phyloP scores from a whole-genome alignment of 1,140 invertebrate species.

The Caligus rogercresseyi region DNA sequence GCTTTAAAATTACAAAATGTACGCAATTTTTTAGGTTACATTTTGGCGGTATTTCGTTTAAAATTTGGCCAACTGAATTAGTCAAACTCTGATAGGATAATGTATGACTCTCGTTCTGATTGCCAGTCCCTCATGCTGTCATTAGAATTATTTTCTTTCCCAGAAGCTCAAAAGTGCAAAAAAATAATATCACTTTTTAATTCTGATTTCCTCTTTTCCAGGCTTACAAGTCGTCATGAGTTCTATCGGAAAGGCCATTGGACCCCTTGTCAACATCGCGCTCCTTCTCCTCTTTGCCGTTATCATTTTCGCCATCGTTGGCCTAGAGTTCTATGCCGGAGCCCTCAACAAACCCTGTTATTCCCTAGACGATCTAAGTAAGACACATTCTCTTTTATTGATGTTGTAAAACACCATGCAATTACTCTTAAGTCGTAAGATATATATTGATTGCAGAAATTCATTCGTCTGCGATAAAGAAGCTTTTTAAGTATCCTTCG shows the following conservation, averaged over 20 bases:
- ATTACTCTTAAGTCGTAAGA: background rate
- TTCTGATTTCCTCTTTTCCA: constrained; percentile 26
- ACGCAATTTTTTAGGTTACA: too few relatives aligned
- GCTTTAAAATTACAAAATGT: too few relatives aligned
- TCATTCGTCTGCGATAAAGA: too few relatives aligned
- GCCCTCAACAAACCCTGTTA: constrained; percentile 40
- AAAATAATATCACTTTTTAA: background rate
- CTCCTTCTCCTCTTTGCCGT: constrained; percentile 45
- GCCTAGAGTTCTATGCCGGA: constrained; percentile 43
- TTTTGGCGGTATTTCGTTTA: too few relatives aligned
- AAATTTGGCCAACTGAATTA: too few relatives aligned
- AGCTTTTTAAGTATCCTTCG: too few relatives aligned
- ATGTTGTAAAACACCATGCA: background rate
- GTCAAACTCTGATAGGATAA: too few relatives aligned
- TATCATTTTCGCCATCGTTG: constrained; percentile 46
- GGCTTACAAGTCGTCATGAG: constrained; percentile 46
- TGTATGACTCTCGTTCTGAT: too few relatives aligned
- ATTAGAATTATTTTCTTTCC: too few relatives aligned
- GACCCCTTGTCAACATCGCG: constrained; percentile 44
- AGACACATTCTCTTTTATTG: constrained; percentile 16
- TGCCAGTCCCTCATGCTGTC: too few relatives aligned
- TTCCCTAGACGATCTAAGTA: constrained; percentile 29
- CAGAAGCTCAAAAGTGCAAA: too few relatives aligned
- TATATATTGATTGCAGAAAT: too few relatives aligned
- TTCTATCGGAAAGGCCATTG: constrained; percentile 44